Evolutionary conservation across 2,797 vertebrate genomes (phyloP).

Genomic region (Acipenser ruthenus): DNA sequence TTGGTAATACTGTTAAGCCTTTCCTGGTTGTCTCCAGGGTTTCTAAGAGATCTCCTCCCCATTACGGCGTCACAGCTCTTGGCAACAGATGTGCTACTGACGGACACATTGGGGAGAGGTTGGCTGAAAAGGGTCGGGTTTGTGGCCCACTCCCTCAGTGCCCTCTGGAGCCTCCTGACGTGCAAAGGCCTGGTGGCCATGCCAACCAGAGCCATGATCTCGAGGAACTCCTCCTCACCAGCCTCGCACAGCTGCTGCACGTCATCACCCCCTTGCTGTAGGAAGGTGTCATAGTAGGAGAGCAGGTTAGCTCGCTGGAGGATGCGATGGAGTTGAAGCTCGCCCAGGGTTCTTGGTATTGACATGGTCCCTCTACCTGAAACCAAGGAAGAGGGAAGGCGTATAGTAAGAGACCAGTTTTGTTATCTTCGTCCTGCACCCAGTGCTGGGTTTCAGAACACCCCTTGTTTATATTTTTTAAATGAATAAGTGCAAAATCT

Average conservation of each 20-base stretch:
- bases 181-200: slow-evolving; percentile 98
- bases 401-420: too few species aligned
- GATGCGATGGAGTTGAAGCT: slow-evolving; percentile 92
- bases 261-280: slow-evolving; percentile 97
- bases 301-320: slow-evolving; percentile 91
- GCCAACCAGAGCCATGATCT: slow-evolving; percentile 97
- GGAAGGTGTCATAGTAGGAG: slow-evolving; percentile 96
- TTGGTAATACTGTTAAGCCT: slow-evolving; percentile 62
- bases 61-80: slow-evolving; percentile 71
- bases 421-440: too few species aligned
- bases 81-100: slow-evolving; percentile 81
- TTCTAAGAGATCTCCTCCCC: slow-evolving; percentile 70
- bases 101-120: slow-evolving; percentile 67
- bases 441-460: too few species aligned
- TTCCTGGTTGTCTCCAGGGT: slow-evolving; percentile 44
- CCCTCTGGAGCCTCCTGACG: slow-evolving; percentile 91
- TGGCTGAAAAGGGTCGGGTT: slow-evolving; percentile 90
- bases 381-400: too few species aligned
- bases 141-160: slow-evolving; percentile 88
- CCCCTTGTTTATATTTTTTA: too few species aligned
- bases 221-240: slow-evolving; percentile 92
- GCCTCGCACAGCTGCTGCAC: slow-evolving; percentile 96
- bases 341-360: slow-evolving; percentile 88
- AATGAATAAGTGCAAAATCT: too few species aligned
- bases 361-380: slow-evolving; percentile 60